phyloP scores from a whole-genome alignment of 2,888 invertebrate genomes.

The Microchrysa polita region DNA sequence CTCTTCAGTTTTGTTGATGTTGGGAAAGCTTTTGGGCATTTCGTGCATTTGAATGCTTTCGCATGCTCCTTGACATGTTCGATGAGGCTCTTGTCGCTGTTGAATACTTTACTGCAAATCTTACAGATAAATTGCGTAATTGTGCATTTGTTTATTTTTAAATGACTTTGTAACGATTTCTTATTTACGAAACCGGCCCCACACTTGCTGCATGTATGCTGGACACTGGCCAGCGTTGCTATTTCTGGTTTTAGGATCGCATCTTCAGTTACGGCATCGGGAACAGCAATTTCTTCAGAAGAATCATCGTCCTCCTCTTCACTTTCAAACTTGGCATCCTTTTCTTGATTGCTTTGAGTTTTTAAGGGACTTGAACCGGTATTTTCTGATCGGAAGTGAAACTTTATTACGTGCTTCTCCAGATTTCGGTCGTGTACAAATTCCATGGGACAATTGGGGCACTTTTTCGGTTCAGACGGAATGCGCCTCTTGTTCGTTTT shows the following conservation, averaged over 20 bases:
- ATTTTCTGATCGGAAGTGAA: slow-evolving; percentile 6
- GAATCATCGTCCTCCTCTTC: slow-evolving; percentile 33
- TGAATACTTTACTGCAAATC: slow-evolving; percentile 66
- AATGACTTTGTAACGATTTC: slow-evolving; percentile 59
- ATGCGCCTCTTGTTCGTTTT: too few species aligned
- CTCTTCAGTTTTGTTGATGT: slow-evolving; percentile 64
- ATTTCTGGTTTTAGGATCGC: slow-evolving; percentile 11
- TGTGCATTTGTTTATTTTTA: slow-evolving; percentile 64
- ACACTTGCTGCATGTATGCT: slow-evolving; percentile 58
- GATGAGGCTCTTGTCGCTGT: slow-evolving; percentile 67
- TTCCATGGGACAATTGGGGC: slow-evolving; percentile 37
- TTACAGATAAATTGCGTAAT: slow-evolving; percentile 65
- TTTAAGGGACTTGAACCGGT: too few species aligned
- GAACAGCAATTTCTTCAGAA: neutral
- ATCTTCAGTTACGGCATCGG: slow-evolving; percentile 31
- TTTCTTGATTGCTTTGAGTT: neutral
- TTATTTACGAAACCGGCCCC: slow-evolving; percentile 60
- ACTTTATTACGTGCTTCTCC: slow-evolving; percentile 38
- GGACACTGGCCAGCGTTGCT: neutral
- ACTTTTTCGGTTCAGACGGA: neutral
- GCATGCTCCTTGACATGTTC: slow-evolving; percentile 65
- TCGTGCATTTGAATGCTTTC: slow-evolving; percentile 55
- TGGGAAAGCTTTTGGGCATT: slow-evolving; percentile 64
- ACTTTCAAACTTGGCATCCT: slow-evolving; percentile 20
- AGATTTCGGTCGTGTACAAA: slow-evolving; percentile 38